A percentile compares a stretch with the other conserved stretches of the same genome.
These are phyloP conservation scores for Poeciliopsis turneri DNA, from an alignment of 2,797 vertebrate species.

Conservation along the genomic window DNA sequence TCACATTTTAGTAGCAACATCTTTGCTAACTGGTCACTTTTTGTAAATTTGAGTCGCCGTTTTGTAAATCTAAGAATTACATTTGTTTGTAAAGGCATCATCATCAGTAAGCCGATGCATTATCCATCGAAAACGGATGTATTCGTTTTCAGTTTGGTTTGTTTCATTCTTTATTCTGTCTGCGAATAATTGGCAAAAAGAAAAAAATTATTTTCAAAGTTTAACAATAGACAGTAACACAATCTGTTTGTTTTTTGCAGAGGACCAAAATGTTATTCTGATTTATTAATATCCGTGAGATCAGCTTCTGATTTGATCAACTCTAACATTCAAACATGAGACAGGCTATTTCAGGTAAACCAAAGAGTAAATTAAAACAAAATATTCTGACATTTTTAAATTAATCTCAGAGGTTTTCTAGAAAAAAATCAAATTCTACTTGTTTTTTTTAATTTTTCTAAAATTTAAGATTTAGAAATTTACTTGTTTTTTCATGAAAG, in stretches of 20 bases:
- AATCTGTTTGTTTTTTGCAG: neutral
- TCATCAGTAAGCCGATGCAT: neutral
- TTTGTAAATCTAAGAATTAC: neutral
- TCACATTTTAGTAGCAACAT: neutral
- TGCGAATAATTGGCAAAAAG: neutral
- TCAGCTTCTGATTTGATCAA: neutral
- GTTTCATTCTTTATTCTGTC: neutral
- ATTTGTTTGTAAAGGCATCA: neutral
- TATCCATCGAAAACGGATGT: neutral
- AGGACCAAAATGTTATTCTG: neutral
- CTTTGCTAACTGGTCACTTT: neutral
- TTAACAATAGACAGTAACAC: neutral
- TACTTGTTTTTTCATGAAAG: no score
- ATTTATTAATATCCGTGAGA: neutral
- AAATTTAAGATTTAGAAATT: no score
- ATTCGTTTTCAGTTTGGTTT: neutral
- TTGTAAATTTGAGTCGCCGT: neutral
- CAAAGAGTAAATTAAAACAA: no score
- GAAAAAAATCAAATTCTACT: no score
- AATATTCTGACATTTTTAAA: no score
- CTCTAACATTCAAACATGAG: no score
- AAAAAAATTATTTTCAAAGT: neutral
- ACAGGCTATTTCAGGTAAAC: no score
- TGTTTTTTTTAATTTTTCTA: no score
- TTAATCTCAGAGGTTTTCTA: no score